Base-by-base conservation (phyloP, 2,113 vertebrate genomes). In the Brachirus orientalis region DNA sequence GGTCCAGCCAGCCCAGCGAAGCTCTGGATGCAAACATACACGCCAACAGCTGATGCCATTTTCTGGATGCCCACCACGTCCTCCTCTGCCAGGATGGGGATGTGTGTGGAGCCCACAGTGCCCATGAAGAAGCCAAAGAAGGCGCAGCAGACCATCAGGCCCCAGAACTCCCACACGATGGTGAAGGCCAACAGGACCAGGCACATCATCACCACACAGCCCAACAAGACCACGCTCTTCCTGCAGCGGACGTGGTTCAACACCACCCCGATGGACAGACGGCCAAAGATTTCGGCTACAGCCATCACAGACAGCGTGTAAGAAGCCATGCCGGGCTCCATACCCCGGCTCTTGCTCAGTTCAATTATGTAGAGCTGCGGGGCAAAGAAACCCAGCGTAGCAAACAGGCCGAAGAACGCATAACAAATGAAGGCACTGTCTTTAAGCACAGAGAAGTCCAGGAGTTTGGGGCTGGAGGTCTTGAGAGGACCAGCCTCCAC, bases 11-110 rank as follows among this genome's bases (percentile, higher is more conserved):
- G 93, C 33, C 95, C 97, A 10, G 98, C 91, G 11, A 98, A 91
- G 88, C 97, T 99, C 73, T 99, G 98, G 66, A 98, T 96, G 88
- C 93, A 99, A 65, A 98, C 91, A 0, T 99, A 99, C 57, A 98
- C 95, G 0, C 97, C 98, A 0, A 95, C 96, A 0, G 95, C 96
- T 0, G 95, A 95, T 0, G 96, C 65, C 96, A 99, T 98, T 88
- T 82, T 96, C 37, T 95, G 80, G 0, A 98, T 93, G 3, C 97
- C 98, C 40, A 96, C 93, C 36, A 99, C 94, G 0, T 99, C 96
- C 0, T 99, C 96, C 69, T 99, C 98, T 0, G 97, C 97, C 61
- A 99, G 87, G 93, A 99, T 92, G 0, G 98, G 96, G 36, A 99
- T 96, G 76, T 99, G 98, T 0, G 95, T 97, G 54, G 96, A 96